phyloP scores from a whole-genome alignment of 1,140 invertebrate species.

The Cydia pomonella region DNA sequence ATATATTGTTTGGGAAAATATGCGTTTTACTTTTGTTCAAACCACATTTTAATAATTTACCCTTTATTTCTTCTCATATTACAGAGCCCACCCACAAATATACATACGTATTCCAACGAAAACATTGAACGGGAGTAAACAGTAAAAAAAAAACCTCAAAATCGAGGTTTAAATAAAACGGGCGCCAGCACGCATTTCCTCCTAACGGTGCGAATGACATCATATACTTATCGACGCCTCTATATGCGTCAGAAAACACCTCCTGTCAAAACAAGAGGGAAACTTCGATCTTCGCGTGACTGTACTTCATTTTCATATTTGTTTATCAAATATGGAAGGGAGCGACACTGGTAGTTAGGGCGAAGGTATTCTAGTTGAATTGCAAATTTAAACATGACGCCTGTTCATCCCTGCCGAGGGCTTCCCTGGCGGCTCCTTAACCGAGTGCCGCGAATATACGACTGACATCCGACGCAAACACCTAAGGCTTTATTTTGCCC shows the following conservation, averaged over 20 bases:
- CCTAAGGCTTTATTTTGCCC: conserved; percentile 12
- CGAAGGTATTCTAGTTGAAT: conserved; percentile 44
- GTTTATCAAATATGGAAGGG: conserved; percentile 52
- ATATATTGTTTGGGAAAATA: too few species aligned
- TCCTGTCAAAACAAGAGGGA: conserved; percentile 19
- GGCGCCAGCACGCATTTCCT: not conserved
- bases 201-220: not conserved
- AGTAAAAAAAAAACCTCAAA: too few species aligned
- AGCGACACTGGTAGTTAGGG: conserved; percentile 44
- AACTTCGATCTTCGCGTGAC: not conserved
- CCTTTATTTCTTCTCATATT: too few species aligned
- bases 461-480: conserved; percentile 20
- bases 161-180: too few species aligned
- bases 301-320: conserved; percentile 39
- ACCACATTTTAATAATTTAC: too few species aligned
- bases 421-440: conserved; percentile 24
- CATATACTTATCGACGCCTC: not conserved
- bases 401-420: conserved; percentile 38
- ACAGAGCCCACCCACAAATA: too few species aligned
- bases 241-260: not conserved
- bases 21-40: too few species aligned
- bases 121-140: too few species aligned
- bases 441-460: conserved; percentile 25
- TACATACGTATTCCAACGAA: too few species aligned
- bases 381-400: conserved; percentile 62